phyloP scores from a whole-genome alignment of 2,888 invertebrate species.

The Yponomeuta malinellus region DNA sequence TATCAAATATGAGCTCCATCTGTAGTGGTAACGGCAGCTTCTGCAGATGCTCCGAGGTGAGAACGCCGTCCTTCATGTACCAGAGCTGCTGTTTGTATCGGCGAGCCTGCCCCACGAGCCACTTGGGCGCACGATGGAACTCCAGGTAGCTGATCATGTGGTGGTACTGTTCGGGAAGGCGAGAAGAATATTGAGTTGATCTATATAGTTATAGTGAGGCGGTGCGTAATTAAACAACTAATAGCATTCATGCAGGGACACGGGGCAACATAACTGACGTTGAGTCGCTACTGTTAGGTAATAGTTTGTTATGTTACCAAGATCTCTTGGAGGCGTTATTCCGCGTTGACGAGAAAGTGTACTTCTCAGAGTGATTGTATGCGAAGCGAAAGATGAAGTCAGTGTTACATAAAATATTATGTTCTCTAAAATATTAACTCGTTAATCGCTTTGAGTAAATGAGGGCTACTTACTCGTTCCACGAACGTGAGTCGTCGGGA shows the following conservation, averaged over 20 bases:
- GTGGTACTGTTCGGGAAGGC: slow-evolving; percentile 41
- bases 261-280: too few relatives aligned
- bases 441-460: background rate
- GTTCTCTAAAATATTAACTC: too few relatives aligned
- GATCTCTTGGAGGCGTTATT: too few relatives aligned
- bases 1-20: slow-evolving; percentile 67
- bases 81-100: slow-evolving; percentile 55
- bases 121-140: slow-evolving; percentile 42
- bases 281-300: too few relatives aligned
- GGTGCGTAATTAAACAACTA: background rate
- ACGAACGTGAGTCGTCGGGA: slow-evolving; percentile 46
- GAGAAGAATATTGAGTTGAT: slow-evolving; percentile 17
- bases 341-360: too few relatives aligned
- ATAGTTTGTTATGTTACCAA: too few relatives aligned
- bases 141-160: slow-evolving; percentile 55
- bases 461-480: slow-evolving; percentile 25
- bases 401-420: too few relatives aligned
- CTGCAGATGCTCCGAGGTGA: slow-evolving; percentile 42
- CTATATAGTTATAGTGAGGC: background rate
- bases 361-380: too few relatives aligned
- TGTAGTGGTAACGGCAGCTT: slow-evolving; percentile 53
- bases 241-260: too few relatives aligned
- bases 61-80: slow-evolving; percentile 60
- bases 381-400: too few relatives aligned
- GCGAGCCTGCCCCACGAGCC: slow-evolving; percentile 46